Base-by-base conservation (phyloP, 2,888 invertebrate genomes). In the Digitonthophagus gazella region DNA sequence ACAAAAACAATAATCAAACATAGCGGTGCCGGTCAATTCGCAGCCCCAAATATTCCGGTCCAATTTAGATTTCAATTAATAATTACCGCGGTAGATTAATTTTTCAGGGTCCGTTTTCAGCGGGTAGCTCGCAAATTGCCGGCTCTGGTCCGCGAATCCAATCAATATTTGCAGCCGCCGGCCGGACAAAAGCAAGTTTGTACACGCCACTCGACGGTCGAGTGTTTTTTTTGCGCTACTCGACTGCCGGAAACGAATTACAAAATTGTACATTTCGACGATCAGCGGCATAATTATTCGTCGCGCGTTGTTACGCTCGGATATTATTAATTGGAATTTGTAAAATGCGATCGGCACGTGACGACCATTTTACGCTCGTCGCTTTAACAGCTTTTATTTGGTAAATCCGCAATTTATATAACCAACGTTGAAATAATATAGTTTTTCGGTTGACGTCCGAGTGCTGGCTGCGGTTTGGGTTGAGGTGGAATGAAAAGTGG, bases 401-500 rank as follows among this genome's bases (percentile, higher is more conserved):
- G 11, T 8, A 44, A 44, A 44, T 44, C n/a, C n/a, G n/a, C n/a
- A 44, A 44, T 44, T 44, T 44, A 44, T 44, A 44, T 44, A 44
- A 6, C 6, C 22, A 22, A 22, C 3, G 6, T 4, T 4, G 6
- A 4, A 22, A 22, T 4, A 44, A 44, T 8, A 44, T 8, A 58
- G 44, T 65, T 44, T 2, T 6, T 11, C 11, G 28, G 28, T 44
- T 44, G 28, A 44, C 28, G 28, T 44, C 28, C 28, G 28, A 18
- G 61, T 61, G 66, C n/a, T 14, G 63, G 28, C 55, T 16, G n/a
- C 56, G 65, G 18, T 55, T 11, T 55, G 55, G 54, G 58, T n/a
- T 19, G 55, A 20, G 67, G 11, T 58, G 14, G 65, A 61, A 70
- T 70, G 70, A 70, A 70, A 70, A 70, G 70, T 67, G 67, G 70